Percentiles rank a stretch among this genome's conserved stretches.
Conservation (phyloP, 1,140 invertebrate species). For the Philaenus spumarius region DNA sequence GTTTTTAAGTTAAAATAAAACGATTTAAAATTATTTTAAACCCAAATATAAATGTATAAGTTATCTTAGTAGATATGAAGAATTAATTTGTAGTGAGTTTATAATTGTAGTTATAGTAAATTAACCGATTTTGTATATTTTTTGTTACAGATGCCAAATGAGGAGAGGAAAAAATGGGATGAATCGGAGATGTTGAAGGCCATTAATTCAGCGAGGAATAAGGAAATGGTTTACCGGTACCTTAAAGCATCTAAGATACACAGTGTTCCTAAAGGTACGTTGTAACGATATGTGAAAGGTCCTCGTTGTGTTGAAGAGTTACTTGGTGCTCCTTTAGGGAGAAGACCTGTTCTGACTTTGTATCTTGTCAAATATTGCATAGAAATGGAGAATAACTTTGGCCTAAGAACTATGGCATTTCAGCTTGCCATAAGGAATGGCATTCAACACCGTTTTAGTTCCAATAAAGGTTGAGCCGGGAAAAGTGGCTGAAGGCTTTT, state of each 20-base stretch:
- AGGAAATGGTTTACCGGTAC: slow-evolving; percentile 26
- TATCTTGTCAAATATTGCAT: slow-evolving; percentile 1
- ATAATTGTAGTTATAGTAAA: no score
- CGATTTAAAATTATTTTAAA: no score
- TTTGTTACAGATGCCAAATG: no score
- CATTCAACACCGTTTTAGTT: background rate
- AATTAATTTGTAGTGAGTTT: no score
- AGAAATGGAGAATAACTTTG: slow-evolving; percentile 1
- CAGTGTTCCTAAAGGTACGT: slow-evolving; percentile 29
- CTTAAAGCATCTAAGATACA: slow-evolving; percentile 28
- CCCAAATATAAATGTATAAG: no score
- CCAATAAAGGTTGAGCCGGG: slow-evolving; percentile 26
- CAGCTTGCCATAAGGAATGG: slow-evolving; percentile 4
- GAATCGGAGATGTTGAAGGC: slow-evolving; percentile 1
- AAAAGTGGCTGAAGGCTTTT: slow-evolving; percentile 35
- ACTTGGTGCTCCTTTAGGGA: background rate
- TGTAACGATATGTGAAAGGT: slow-evolving; percentile 8
- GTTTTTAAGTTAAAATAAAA: no score
- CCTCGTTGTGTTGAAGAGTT: background rate
- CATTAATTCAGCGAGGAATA: slow-evolving; percentile 23
- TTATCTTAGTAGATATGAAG: no score
- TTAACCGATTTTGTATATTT: no score
- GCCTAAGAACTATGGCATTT: background rate
- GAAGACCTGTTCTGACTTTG: background rate
- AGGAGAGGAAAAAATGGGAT: background rate